Conservation (phyloP, 2,888 invertebrate species). For the Bedellia somnulentella region DNA sequence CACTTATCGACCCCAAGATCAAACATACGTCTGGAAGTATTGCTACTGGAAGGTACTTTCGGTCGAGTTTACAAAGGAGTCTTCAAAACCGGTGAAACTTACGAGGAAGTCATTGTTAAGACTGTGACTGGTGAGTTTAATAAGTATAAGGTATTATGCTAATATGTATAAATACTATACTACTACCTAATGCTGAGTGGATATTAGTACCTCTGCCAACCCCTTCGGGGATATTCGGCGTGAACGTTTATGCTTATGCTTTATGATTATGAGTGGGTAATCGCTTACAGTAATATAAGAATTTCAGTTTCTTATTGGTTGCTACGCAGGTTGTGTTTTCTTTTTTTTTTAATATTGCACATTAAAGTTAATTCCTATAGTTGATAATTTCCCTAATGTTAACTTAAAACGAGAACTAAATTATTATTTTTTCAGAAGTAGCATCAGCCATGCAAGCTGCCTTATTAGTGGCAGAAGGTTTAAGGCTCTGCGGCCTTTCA, state of each 20-base stretch:
- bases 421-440: too few relatives aligned
- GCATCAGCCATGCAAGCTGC: conserved; percentile 74
- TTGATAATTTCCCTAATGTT: too few relatives aligned
- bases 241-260: too few relatives aligned
- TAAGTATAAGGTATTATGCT: neutral
- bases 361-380: too few relatives aligned
- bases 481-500: conserved; percentile 69
- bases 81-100: conserved; percentile 60
- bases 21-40: conserved; percentile 60
- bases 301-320: too few relatives aligned
- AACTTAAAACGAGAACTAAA: too few relatives aligned
- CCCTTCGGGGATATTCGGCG: neutral
- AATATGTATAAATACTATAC: neutral
- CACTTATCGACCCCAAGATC: conserved; percentile 63
- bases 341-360: too few relatives aligned
- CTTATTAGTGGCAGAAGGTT: conserved; percentile 71
- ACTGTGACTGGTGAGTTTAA: conserved; percentile 73
- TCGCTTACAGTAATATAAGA: too few relatives aligned
- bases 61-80: conserved; percentile 83
- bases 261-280: too few relatives aligned
- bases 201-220: neutral
- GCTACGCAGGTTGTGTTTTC: too few relatives aligned
- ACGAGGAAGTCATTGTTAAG: conserved; percentile 82
- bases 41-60: conserved; percentile 83
- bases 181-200: neutral